phyloP scores from a whole-genome alignment of 2,888 invertebrate genomes.

The Rhagophthalmus giganteus region DNA sequence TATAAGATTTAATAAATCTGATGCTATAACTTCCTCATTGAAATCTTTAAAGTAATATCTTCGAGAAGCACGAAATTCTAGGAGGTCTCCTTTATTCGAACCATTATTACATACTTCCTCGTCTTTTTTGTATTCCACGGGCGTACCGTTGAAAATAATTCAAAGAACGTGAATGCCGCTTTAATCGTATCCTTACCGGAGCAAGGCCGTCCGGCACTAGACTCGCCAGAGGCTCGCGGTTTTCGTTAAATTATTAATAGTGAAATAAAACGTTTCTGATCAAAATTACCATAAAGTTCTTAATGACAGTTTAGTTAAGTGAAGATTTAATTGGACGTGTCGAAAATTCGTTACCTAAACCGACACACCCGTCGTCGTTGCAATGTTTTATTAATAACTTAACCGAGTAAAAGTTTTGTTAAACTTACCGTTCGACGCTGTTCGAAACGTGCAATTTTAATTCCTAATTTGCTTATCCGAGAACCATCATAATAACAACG shows the following conservation, averaged over 20 bases:
- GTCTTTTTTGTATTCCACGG: background rate
- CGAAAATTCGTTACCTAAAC: background rate
- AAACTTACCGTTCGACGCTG: background rate
- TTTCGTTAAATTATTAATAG: background rate
- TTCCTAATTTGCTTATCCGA: background rate
- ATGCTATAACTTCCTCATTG: conserved; percentile 18
- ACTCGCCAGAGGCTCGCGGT: background rate
- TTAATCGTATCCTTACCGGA: background rate
- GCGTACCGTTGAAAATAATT: background rate
- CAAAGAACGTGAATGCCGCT: background rate
- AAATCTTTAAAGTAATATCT: background rate
- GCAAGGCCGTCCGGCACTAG: background rate
- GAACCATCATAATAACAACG: background rate
- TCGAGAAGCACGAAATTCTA: background rate
- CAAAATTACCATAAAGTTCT: background rate
- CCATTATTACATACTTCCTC: background rate
- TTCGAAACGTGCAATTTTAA: background rate
- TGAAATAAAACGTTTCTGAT: background rate
- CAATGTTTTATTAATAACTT: background rate
- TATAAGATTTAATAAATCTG: conserved; percentile 27
- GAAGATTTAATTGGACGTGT: background rate
- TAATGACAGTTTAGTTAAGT: background rate
- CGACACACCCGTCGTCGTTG: background rate
- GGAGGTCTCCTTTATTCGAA: background rate
- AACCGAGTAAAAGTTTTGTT: background rate